A percentile compares a stretch with the other conserved stretches of the same genome.
These are phyloP conservation scores for Phrixothrix hirtus DNA, from an alignment of 2,888 invertebrate species.

Conservation along the genomic window DNA sequence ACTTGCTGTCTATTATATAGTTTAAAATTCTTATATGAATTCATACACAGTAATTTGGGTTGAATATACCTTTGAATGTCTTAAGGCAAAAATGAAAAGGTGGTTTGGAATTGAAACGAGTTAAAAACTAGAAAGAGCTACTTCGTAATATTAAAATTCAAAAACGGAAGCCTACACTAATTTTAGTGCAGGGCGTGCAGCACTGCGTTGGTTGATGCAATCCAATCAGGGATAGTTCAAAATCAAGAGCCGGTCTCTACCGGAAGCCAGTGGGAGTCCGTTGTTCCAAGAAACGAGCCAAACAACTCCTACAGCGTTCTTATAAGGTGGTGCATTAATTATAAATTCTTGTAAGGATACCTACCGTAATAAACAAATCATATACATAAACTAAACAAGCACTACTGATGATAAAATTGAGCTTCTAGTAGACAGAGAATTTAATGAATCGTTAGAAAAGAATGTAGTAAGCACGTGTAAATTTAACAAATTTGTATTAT, in stretches of 20 bases:
- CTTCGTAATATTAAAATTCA: not conserved
- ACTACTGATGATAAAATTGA: slow-evolving; percentile 5
- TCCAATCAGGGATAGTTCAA: slow-evolving; percentile 27
- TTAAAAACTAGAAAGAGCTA: too few relatives aligned
- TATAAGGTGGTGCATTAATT: slow-evolving; percentile 27
- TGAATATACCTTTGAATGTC: too few relatives aligned
- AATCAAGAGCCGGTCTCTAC: slow-evolving; percentile 36
- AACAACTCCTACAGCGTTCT: slow-evolving; percentile 22
- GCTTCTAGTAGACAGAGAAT: not conserved
- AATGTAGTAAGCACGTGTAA: not conserved
- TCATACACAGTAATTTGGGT: too few relatives aligned
- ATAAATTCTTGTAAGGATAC: slow-evolving; percentile 20
- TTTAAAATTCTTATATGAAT: too few relatives aligned
- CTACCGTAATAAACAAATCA: slow-evolving; percentile 20
- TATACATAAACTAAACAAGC: slow-evolving; percentile 11
- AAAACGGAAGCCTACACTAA: slow-evolving; percentile 10
- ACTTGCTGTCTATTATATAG: too few relatives aligned
- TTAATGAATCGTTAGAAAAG: not conserved
- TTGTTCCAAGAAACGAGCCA: slow-evolving; percentile 33
- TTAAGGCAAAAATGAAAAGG: too few relatives aligned
- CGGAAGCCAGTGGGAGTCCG: slow-evolving; percentile 45
- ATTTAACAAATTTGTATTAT: not conserved
- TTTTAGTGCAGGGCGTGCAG: slow-evolving; percentile 16
- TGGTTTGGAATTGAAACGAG: too few relatives aligned
- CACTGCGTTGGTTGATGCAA: slow-evolving; percentile 21